phyloP scores from a whole-genome alignment of 1,140 invertebrate genomes.

The Mya arenaria region DNA sequence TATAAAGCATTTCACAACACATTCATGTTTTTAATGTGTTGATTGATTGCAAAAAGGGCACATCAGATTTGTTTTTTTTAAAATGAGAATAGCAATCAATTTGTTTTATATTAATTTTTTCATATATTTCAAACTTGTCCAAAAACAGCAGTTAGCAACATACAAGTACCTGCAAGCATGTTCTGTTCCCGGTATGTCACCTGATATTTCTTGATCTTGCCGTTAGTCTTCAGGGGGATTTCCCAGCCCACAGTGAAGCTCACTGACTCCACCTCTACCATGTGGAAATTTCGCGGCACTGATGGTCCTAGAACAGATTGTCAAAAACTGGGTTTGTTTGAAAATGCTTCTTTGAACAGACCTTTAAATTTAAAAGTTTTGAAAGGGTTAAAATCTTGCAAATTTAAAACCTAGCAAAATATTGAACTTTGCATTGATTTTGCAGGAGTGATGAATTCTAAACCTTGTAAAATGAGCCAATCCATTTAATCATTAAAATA shows the following conservation, averaged over 20 bases:
- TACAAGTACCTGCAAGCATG: neutral
- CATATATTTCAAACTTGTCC: too few species aligned
- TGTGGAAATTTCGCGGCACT: conserved; percentile 28
- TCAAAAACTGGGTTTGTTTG: neutral
- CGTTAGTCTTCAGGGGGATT: conserved; percentile 44
- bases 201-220: conserved; percentile 38
- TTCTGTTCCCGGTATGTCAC: conserved; percentile 20
- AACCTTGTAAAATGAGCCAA: too few species aligned
- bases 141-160: too few species aligned
- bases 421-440: too few species aligned
- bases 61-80: too few species aligned
- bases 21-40: too few species aligned
- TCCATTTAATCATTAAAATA: too few species aligned
- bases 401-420: neutral
- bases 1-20: too few species aligned
- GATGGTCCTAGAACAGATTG: conserved; percentile 51
- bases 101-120: too few species aligned
- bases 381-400: neutral
- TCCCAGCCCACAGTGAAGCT: conserved; percentile 42
- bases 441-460: too few species aligned
- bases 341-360: neutral
- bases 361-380: neutral
- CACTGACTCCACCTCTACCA: neutral
- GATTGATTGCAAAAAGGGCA: too few species aligned
- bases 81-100: too few species aligned